These are phyloP conservation scores for Hexactinellida sp. DNA, from an alignment of 37 sponge, comb jelly and placozoan species.

Conservation along the genomic window DNA sequence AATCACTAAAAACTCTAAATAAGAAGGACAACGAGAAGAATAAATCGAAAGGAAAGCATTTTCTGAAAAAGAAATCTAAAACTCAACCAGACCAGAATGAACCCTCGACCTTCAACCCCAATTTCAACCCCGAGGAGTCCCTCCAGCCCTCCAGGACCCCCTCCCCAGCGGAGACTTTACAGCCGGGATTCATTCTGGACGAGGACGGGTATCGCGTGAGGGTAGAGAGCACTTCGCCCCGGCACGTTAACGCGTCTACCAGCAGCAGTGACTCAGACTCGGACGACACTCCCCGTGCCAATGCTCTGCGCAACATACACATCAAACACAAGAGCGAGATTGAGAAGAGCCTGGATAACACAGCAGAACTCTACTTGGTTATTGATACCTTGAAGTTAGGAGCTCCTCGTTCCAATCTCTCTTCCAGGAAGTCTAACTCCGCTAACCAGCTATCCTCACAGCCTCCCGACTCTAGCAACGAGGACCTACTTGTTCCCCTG, in stretches of 20 bases:
- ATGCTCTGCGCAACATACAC: background rate
- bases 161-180: background rate
- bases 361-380: background rate
- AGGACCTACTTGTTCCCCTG: background rate
- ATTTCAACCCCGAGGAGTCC: background rate
- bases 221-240: background rate
- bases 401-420: background rate
- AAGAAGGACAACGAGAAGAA: background rate
- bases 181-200: background rate
- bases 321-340: background rate
- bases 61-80: background rate
- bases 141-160: background rate
- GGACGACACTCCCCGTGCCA: background rate
- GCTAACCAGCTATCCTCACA: background rate
- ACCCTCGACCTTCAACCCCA: background rate
- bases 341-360: background rate
- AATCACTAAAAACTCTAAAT: background rate
- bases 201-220: background rate
- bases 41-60: background rate
- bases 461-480: background rate
- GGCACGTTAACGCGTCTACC: background rate
- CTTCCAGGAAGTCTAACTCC: constrained; percentile 2
- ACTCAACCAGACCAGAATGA: background rate
- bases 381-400: background rate
- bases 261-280: background rate